Evolutionary conservation across 37 sponge, comb jelly and placozoan species (phyloP).

Genomic region (Spongia lamella): DNA sequence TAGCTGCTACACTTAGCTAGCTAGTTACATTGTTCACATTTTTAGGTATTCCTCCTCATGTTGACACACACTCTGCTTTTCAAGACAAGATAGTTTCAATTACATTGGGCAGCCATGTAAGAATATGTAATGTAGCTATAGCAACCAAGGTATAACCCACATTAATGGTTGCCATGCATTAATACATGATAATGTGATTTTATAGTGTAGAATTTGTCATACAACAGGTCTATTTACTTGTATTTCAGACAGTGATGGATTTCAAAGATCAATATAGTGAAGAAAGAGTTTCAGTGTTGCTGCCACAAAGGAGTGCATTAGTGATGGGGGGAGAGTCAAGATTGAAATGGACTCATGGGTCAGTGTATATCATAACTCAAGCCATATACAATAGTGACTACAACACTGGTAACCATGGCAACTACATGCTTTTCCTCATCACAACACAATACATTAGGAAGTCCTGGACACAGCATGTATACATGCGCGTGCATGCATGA

Average conservation of each 20-base stretch:
- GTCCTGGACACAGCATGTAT: no score
- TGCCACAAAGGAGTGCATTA: conserved; percentile 58
- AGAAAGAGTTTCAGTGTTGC: conserved; percentile 39
- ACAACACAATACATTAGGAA: no score
- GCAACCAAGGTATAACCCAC: neutral
- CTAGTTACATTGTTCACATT: neutral
- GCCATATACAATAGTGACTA: no score
- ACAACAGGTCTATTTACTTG: neutral
- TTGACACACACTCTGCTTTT: conserved; percentile 92
- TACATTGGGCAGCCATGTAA: conserved; percentile 81
- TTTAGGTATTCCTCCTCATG: conserved; percentile 88
- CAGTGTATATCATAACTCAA: neutral
- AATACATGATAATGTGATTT: neutral
- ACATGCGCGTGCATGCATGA: no score
- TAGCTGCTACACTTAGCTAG: neutral
- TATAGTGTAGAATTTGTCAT: no score
- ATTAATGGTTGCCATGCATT: conserved; percentile 1
- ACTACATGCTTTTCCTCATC: no score
- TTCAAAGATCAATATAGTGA: conserved; percentile 53
- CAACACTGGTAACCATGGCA: no score
- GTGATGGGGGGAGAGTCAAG: conserved; percentile 82
- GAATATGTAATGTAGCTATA: neutral
- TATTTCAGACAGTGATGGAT: conserved; percentile 78
- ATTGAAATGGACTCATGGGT: conserved; percentile 88
- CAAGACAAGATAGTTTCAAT: conserved; percentile 77